Conservation (phyloP, 2,888 invertebrate genomes). For the Coronaproctus castanopsis region DNA sequence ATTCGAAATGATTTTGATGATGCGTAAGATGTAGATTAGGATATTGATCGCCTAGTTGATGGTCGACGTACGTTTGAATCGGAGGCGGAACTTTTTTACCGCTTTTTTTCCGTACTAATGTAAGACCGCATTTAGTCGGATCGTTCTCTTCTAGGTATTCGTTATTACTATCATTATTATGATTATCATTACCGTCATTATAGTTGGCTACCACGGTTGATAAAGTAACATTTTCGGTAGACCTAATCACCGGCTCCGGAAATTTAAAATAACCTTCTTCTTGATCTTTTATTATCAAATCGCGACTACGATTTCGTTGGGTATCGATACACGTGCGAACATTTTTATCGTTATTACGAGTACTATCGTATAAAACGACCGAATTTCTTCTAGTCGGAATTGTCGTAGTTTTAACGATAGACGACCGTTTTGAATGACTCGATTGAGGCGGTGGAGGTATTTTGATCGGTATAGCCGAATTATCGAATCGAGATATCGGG, state of each 20-base stretch:
- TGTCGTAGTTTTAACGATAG: conserved; percentile 14
- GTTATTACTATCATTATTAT: no score
- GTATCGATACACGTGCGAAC: conserved; percentile 2
- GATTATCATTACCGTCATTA: no score
- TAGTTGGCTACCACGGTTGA: background rate
- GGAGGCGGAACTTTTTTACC: conserved; percentile 19
- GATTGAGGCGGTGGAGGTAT: conserved; percentile 11
- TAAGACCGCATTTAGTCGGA: no score
- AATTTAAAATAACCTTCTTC: conserved; percentile 10
- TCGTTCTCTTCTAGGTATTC: no score
- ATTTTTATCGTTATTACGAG: no score
- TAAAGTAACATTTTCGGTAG: background rate
- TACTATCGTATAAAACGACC: conserved; percentile 20
- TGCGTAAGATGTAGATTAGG: no score
- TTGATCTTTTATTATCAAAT: conserved; percentile 3
- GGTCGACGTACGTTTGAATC: conserved; percentile 16
- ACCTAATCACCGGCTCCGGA: conserved; percentile 1
- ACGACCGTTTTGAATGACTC: conserved; percentile 15
- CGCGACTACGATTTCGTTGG: conserved; percentile 4
- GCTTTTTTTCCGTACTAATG: conserved; percentile 5
- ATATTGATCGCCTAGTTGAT: conserved; percentile 1
- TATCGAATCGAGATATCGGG: no score
- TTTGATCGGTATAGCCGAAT: no score
- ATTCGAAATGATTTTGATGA: conserved; percentile 3
- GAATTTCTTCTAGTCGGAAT: conserved; percentile 3